Conservation (phyloP, 2,113 vertebrate genomes). For the Thryonomys swinderianus region DNA sequence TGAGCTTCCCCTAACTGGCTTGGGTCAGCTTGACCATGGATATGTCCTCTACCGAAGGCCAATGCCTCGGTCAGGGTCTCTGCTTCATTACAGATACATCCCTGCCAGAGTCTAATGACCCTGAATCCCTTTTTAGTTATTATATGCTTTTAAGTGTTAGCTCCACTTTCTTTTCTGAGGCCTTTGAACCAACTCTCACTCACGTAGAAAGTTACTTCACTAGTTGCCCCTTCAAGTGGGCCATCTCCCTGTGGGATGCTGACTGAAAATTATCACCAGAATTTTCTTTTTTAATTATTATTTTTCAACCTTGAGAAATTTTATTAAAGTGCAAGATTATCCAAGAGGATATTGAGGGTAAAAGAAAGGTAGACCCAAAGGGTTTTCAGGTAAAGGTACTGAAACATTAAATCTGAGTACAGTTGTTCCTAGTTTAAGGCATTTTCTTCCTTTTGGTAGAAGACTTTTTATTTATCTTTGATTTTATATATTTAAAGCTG, state of each 20-base stretch:
- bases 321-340: not conserved
- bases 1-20: not conserved
- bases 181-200: not conserved
- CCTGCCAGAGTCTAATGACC: not conserved
- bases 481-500: not conserved
- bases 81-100: not conserved
- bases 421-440: not conserved
- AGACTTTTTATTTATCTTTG: not conserved
- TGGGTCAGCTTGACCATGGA: not conserved
- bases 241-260: not conserved
- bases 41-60: not conserved
- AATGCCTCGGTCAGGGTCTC: not conserved
- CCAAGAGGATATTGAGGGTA: not conserved
- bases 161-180: not conserved
- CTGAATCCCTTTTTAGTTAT: too few relatives aligned
- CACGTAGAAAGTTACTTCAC: not conserved
- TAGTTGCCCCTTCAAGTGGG: not conserved
- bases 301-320: not conserved
- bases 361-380: not conserved
- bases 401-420: not conserved
- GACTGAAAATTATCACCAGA: not conserved
- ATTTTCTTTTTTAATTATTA: constrained; percentile 18
- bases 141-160: not conserved
- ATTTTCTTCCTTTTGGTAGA: not conserved
- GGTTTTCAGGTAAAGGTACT: not conserved